phyloP scores from a whole-genome alignment of 2,888 invertebrate species.

The Apotomis capreana region DNA sequence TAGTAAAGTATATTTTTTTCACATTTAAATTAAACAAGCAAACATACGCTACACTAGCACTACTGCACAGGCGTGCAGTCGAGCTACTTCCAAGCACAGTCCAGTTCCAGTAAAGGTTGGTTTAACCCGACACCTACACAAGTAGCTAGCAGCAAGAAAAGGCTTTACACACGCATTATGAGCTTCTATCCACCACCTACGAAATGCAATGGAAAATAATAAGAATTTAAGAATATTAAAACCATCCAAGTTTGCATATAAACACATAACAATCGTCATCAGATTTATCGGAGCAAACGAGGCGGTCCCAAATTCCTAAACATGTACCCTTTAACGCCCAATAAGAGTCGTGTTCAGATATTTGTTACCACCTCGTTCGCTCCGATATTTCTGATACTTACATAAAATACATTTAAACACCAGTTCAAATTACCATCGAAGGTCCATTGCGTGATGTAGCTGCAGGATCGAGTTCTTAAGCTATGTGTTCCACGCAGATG shows the following conservation, averaged over 20 bases:
- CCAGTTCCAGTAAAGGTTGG: constrained; percentile 5
- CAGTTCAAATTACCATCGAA: neutral
- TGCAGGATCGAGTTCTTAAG: constrained; percentile 53
- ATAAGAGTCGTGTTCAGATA: too few species aligned
- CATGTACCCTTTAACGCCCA: too few species aligned
- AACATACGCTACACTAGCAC: constrained; percentile 3
- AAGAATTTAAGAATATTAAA: neutral
- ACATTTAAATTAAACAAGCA: neutral
- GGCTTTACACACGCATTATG: constrained; percentile 2
- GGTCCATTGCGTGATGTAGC: constrained; percentile 6
- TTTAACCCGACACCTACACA: constrained; percentile 15
- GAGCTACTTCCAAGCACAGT: constrained; percentile 15
- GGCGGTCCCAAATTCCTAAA: too few species aligned
- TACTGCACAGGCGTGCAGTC: constrained; percentile 1
- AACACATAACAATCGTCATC: too few species aligned
- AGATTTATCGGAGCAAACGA: too few species aligned
- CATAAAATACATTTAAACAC: too few species aligned
- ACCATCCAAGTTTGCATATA: too few species aligned
- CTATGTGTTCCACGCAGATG: constrained; percentile 78
- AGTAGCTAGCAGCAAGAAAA: constrained; percentile 9
- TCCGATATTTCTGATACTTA: too few species aligned
- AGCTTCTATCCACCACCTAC: constrained; percentile 16
- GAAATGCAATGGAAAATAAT: constrained; percentile 4
- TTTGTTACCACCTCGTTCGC: too few species aligned
- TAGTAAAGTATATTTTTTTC: too few species aligned